Percentiles rank a stretch among this genome's conserved stretches.
Evolutionary conservation across 2,888 invertebrate genomes (phyloP).

Genomic region (Amphiduros pacificus): DNA sequence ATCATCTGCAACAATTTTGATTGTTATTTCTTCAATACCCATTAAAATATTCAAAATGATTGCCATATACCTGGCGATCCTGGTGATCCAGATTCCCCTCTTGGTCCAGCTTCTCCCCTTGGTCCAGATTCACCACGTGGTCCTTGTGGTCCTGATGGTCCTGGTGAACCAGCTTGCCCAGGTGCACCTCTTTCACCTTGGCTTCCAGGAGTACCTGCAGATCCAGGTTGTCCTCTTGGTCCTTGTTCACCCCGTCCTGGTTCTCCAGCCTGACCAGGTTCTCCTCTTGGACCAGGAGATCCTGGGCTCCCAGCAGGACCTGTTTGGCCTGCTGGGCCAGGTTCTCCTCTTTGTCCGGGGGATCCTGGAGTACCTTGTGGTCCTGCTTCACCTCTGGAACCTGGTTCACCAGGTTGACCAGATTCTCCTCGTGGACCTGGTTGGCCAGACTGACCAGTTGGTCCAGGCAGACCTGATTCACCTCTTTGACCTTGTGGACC

Average conservation of each 20-base stretch:
- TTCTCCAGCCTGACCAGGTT: slow-evolving; percentile 10
- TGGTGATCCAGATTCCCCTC: slow-evolving; percentile 23
- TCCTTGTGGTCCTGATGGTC: slow-evolving; percentile 18
- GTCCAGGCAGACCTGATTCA: slow-evolving; percentile 5
- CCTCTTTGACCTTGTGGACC: slow-evolving; percentile 16
- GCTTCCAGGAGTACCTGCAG: slow-evolving; percentile 18
- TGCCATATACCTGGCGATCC: slow-evolving; percentile 7
- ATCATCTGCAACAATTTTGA: too few species aligned
- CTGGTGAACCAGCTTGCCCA: slow-evolving; percentile 29
- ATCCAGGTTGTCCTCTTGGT: slow-evolving; percentile 18
- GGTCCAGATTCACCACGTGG: slow-evolving; percentile 18
- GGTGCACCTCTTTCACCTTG: slow-evolving; percentile 22
- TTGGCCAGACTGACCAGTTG: slow-evolving; percentile 24
- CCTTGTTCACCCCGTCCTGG: slow-evolving; percentile 7
- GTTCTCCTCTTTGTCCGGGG: slow-evolving; percentile 16
- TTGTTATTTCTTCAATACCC: too few species aligned
- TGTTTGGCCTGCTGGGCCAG: slow-evolving; percentile 21
- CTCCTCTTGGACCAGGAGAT: slow-evolving; percentile 17
- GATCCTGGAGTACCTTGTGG: slow-evolving; percentile 5
- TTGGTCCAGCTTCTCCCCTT: slow-evolving; percentile 33
- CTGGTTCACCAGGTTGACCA: slow-evolving; percentile 74
- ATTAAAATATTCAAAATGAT: too few species aligned
- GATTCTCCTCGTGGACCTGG: slow-evolving; percentile 57
- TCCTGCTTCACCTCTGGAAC: slow-evolving; percentile 59
- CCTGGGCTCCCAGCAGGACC: slow-evolving; percentile 23